A percentile compares a stretch with the other conserved stretches of the same genome.
Conservation (phyloP, 2,113 vertebrate genomes). For the Malurus alboscapulatus region DNA sequence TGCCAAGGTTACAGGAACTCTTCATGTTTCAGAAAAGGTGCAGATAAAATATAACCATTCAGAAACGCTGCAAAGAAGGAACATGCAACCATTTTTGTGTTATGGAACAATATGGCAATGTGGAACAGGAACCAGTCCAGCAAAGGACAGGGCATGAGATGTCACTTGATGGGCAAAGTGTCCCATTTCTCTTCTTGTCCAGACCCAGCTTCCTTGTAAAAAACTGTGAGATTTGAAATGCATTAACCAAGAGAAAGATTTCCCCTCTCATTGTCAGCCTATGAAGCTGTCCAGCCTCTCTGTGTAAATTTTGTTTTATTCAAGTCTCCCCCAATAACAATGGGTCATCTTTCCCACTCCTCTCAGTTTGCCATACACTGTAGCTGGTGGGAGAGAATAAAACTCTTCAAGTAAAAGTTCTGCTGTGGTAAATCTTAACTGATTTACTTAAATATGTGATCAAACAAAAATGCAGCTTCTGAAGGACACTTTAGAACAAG, state of each 20-base stretch:
- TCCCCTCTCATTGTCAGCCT: neutral
- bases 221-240: neutral
- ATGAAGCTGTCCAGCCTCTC: neutral
- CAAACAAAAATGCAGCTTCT: neutral
- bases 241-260: neutral
- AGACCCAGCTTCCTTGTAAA: neutral
- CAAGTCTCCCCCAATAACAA: neutral
- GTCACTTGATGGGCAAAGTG: neutral
- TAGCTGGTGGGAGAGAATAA: neutral
- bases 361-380: neutral
- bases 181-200: neutral
- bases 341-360: neutral
- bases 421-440: neutral
- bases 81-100: neutral
- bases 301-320: neutral
- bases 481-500: slow-evolving; percentile 3
- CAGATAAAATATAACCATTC: neutral
- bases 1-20: neutral
- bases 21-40: neutral
- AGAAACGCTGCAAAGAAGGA: neutral
- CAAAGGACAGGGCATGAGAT: neutral
- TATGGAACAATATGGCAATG: neutral
- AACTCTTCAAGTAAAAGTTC: neutral
- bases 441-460: slow-evolving; percentile 8
- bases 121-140: neutral